These are phyloP conservation scores for Fopius arisanus DNA, from an alignment of 1,140 invertebrate species.

Conservation along the genomic window DNA sequence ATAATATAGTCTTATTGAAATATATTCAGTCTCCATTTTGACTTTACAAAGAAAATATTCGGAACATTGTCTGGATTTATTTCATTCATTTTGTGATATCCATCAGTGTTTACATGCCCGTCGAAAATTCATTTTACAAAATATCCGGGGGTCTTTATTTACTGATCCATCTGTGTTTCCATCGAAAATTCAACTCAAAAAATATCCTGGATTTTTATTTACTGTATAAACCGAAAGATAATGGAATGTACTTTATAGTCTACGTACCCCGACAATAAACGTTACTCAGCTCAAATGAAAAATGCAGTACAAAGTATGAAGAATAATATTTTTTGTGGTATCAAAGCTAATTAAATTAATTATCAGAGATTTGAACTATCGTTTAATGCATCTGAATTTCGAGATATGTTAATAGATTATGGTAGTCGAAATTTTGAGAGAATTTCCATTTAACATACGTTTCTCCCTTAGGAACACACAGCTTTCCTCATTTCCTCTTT, in stretches of 20 bases:
- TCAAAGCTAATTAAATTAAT: too few species aligned
- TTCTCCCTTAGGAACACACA: too few species aligned
- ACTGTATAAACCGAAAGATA: background rate
- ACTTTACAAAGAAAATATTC: background rate
- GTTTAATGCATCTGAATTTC: too few species aligned
- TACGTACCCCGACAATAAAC: too few species aligned
- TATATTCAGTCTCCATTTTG: conserved; percentile 14
- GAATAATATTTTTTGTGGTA: too few species aligned
- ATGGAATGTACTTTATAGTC: too few species aligned
- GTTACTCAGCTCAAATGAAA: too few species aligned
- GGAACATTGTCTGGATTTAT: background rate
- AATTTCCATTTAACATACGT: too few species aligned
- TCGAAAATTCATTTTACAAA: background rate
- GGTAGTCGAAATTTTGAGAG: too few species aligned
- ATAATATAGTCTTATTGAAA: conserved; percentile 5
- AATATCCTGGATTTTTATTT: background rate
- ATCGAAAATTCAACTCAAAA: background rate
- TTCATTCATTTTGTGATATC: background rate
- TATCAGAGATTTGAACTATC: too few species aligned
- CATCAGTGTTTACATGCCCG: background rate
- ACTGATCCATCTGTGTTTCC: background rate
- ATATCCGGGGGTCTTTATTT: background rate
- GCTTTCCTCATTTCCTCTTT: background rate
- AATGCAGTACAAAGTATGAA: too few species aligned
- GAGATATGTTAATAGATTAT: too few species aligned